Conservation (phyloP, 2,113 vertebrate species). For the Amazona vittata region DNA sequence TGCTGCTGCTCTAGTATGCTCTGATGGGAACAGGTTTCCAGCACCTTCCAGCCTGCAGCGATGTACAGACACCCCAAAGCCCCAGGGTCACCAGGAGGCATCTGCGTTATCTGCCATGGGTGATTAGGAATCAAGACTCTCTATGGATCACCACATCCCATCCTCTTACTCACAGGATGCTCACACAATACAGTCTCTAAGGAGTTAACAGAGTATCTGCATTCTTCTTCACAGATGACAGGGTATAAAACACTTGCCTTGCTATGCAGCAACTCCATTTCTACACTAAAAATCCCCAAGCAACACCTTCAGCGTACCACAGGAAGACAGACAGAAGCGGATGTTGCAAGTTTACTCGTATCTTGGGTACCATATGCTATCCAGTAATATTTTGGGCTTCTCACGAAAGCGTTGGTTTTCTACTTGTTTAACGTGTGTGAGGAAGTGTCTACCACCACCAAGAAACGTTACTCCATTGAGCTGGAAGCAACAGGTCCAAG, state of each 20-base stretch:
- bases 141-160: fast-evolving
- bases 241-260: background rate
- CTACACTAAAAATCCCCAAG: background rate
- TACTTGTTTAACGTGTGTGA: background rate
- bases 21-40: background rate
- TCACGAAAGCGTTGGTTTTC: background rate
- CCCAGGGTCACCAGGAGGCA: background rate
- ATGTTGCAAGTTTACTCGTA: background rate
- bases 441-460: background rate
- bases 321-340: background rate
- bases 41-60: background rate
- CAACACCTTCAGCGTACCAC: background rate
- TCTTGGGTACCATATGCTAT: background rate
- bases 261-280: background rate
- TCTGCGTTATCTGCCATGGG: background rate
- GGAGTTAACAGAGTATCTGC: background rate
- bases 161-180: background rate
- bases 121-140: background rate
- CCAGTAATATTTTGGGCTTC: background rate
- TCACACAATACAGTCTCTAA: background rate
- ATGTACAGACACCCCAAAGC: background rate
- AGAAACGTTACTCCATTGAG: background rate
- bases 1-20: background rate
- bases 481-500: background rate
- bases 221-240: background rate